Percentiles rank a stretch among this genome's conserved stretches.
These are phyloP conservation scores for Hydractinia symbiolongicarpus DNA, from an alignment of 30 jellyfish, hydroid and myxozoan species.

Conservation along the genomic window DNA sequence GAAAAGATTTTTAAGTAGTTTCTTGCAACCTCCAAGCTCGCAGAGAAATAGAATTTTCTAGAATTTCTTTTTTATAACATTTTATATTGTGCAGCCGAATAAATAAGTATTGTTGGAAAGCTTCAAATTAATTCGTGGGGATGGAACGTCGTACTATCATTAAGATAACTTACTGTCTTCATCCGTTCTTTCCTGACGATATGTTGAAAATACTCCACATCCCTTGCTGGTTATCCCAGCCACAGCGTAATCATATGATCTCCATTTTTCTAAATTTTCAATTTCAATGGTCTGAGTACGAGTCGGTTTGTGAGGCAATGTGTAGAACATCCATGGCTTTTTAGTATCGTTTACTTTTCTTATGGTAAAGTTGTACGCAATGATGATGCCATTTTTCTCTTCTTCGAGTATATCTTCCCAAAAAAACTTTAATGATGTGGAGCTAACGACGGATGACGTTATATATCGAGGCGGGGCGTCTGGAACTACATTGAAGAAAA, in stretches of 20 bases:
- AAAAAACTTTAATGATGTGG: background rate
- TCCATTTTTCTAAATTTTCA: background rate
- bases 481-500: background rate
- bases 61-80: no score
- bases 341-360: background rate
- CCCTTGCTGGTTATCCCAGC: constrained; percentile 11
- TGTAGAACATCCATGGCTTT: background rate
- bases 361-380: background rate
- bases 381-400: background rate
- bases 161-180: background rate
- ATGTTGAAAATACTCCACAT: background rate
- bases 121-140: no score
- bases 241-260: background rate
- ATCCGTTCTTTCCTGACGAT: background rate
- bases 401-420: background rate
- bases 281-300: background rate
- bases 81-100: no score
- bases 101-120: no score
- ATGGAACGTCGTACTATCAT: no score
- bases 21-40: no score
- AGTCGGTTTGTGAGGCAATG: background rate
- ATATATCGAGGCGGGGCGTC: constrained; percentile 1
- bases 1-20: background rate
- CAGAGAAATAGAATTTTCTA: no score
- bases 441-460: background rate